phyloP scores from a whole-genome alignment of 2,113 vertebrate genomes.

The Lontra canadensis region DNA sequence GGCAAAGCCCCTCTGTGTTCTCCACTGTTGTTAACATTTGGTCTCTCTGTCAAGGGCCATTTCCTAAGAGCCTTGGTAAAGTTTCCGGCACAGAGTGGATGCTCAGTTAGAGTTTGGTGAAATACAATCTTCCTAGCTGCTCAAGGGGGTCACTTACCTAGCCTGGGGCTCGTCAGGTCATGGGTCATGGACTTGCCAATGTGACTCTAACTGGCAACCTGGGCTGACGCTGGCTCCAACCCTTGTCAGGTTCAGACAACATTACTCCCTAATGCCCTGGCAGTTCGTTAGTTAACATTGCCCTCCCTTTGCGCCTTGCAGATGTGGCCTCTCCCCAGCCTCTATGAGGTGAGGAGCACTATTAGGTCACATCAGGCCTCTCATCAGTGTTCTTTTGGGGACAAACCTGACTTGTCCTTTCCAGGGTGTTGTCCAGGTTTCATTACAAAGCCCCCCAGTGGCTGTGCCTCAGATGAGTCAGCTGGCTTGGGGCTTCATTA shows the following conservation, averaged over 20 bases:
- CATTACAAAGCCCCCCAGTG: neutral
- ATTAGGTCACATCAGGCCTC: neutral
- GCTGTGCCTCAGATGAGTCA: conserved; percentile 3
- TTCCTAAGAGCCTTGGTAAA: neutral
- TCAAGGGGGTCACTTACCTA: fast-evolving
- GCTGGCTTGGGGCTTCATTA: conserved; percentile 46
- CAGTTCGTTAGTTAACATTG: conserved; percentile 29
- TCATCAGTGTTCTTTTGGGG: neutral
- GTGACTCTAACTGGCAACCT: too few species aligned
- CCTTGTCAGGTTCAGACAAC: neutral
- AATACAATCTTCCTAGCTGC: neutral
- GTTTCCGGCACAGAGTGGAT: neutral
- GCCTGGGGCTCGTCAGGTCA: neutral
- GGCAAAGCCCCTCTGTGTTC: neutral
- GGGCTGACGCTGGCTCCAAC: neutral
- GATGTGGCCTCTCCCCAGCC: neutral
- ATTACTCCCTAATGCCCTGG: fast-evolving
- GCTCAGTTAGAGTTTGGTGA: fast-evolving
- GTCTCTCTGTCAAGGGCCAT: neutral
- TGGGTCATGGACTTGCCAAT: fast-evolving
- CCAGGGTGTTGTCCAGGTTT: conserved; percentile 16
- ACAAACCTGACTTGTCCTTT: conserved; percentile 59
- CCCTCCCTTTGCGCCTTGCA: neutral
- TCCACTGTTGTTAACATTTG: neutral
- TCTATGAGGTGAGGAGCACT: neutral